These are phyloP conservation scores for Sceloporus undulatus DNA, from an alignment of 2,113 vertebrate species.

Conservation along the genomic window DNA sequence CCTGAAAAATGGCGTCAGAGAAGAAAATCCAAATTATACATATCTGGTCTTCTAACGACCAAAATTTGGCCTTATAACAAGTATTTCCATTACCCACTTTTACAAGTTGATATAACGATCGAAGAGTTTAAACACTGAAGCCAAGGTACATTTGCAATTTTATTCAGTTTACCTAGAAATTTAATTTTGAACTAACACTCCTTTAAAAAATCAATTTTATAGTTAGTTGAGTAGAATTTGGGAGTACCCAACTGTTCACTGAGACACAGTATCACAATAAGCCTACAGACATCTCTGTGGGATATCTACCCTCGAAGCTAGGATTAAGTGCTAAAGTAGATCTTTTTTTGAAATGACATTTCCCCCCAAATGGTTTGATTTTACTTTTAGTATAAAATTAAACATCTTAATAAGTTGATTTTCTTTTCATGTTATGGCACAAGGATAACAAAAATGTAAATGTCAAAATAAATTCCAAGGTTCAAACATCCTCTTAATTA, in stretches of 20 bases:
- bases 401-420: not conserved
- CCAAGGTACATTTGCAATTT: slow-evolving; percentile 32
- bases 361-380: not conserved
- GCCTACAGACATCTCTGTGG: not conserved
- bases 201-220: not conserved
- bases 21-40: slow-evolving; percentile 60
- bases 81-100: not conserved
- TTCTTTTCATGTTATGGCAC: slow-evolving; percentile 45
- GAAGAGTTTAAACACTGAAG: slow-evolving; percentile 16
- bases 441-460: slow-evolving; percentile 33
- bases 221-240: not conserved
- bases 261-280: not conserved
- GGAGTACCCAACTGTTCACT: not conserved
- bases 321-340: slow-evolving; percentile 29
- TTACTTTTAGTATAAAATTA: not conserved
- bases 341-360: not conserved
- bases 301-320: slow-evolving; percentile 15
- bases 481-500: slow-evolving; percentile 26
- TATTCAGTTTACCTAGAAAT: not conserved
- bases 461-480: not conserved
- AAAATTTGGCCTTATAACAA: slow-evolving; percentile 29
- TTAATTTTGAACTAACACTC: slow-evolving; percentile 5
- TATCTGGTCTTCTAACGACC: slow-evolving; percentile 45
- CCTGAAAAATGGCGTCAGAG: slow-evolving; percentile 64
- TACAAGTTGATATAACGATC: slow-evolving; percentile 20